Evolutionary conservation across 2,888 invertebrate species (phyloP).

Genomic region (Drosophila imparisetae): DNA sequence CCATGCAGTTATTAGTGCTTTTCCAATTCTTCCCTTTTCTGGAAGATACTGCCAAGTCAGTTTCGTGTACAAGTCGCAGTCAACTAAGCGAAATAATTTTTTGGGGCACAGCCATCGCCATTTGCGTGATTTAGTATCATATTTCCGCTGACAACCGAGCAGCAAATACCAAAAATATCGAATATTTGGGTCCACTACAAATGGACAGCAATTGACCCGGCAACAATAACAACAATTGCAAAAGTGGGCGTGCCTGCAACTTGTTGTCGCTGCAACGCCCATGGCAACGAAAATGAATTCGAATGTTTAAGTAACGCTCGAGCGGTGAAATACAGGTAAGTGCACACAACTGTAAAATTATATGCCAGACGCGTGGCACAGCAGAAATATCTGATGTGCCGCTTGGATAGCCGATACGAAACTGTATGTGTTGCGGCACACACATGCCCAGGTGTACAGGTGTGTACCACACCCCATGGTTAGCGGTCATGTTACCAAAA

Average conservation of each 20-base stretch:
- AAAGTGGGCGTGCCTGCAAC: background rate
- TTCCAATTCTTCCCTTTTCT: background rate
- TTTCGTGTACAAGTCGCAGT: conserved; percentile 16
- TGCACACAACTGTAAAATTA: conserved; percentile 72
- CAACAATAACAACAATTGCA: conserved; percentile 16
- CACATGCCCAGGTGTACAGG: background rate
- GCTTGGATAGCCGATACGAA: conserved; percentile 47
- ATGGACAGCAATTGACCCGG: conserved; percentile 61
- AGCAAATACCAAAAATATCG: conserved; percentile 36
- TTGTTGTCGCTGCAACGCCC: conserved; percentile 5
- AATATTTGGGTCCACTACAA: conserved; percentile 46
- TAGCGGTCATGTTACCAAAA: conserved; percentile 24
- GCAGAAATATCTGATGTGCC: conserved; percentile 56
- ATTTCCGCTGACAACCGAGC: conserved; percentile 34
- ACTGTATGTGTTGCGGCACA: conserved; percentile 3
- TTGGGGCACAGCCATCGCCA: conserved; percentile 1
- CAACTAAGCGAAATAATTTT: conserved; percentile 30
- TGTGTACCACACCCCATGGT: background rate
- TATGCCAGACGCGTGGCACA: conserved; percentile 62
- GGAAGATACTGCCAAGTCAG: background rate
- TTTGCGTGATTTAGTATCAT: conserved; percentile 50
- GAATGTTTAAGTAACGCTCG: conserved; percentile 27
- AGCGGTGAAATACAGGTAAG: conserved; percentile 10
- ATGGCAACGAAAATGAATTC: conserved; percentile 37
- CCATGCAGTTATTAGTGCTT: background rate